Conservation (phyloP, 1,140 invertebrate genomes). For the Carposina sasakii region DNA sequence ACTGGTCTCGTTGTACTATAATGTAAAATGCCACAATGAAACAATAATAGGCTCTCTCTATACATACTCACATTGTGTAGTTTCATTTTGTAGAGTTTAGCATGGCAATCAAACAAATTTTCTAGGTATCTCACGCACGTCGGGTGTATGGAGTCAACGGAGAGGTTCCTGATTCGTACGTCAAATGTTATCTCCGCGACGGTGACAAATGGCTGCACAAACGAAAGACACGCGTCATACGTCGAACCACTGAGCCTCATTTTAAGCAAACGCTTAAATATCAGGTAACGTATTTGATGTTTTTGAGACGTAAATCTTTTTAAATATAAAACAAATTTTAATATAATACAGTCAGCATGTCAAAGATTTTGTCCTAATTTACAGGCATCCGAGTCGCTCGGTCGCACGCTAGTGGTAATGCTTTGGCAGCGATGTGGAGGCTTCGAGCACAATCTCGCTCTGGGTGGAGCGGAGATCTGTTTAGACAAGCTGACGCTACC, state of each 20-base stretch:
- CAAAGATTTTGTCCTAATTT: conserved; percentile 7
- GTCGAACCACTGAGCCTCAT: conserved; percentile 85
- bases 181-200: conserved; percentile 93
- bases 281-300: conserved; percentile 60
- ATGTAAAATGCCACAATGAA: too few species aligned
- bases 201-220: conserved; percentile 91
- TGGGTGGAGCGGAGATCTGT: conserved; percentile 89
- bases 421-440: conserved; percentile 90
- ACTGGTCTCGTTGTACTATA: too few species aligned
- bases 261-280: conserved; percentile 93
- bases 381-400: conserved; percentile 86
- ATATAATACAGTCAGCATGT: background rate
- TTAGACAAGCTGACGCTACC: conserved; percentile 85
- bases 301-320: background rate
- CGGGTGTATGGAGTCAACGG: conserved; percentile 65
- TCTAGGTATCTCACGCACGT: conserved; percentile 58
- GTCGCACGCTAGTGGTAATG: conserved; percentile 88
- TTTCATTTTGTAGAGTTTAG: too few species aligned
- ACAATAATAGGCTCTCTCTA: too few species aligned
- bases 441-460: conserved; percentile 89
- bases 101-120: background rate
- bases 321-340: background rate
- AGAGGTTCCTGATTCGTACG: conserved; percentile 86
- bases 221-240: conserved; percentile 88
- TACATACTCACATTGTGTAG: too few species aligned